A percentile compares a stretch with the other conserved stretches of the same genome.
These are phyloP conservation scores for Ceyx melanurus DNA, from an alignment of 2,113 vertebrate genomes.

Conservation along the genomic window DNA sequence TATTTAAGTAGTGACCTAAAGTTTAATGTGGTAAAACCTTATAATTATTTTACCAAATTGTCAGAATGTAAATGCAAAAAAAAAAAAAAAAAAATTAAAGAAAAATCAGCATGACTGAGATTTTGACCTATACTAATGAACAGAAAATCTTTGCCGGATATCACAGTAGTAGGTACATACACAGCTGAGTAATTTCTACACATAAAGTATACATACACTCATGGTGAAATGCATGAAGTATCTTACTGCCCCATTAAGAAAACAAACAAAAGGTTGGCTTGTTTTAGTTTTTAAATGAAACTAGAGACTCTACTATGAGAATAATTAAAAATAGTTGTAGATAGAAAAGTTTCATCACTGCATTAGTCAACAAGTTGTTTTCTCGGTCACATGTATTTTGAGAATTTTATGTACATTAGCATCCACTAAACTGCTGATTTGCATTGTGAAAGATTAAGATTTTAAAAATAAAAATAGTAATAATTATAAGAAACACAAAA, in stretches of 20 bases:
- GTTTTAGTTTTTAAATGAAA: background rate
- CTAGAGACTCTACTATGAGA: background rate
- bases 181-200: background rate
- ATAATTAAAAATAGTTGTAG: background rate
- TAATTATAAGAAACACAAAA: background rate
- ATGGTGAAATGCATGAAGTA: background rate
- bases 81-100: background rate
- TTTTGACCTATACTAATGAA: background rate
- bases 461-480: background rate
- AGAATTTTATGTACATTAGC: background rate
- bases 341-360: background rate
- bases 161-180: background rate
- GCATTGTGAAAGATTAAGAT: background rate
- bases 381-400: background rate
- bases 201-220: background rate
- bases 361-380: background rate
- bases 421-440: background rate
- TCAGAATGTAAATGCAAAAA: background rate
- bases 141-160: background rate
- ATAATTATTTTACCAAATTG: background rate
- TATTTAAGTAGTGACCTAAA: background rate
- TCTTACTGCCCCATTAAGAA: background rate
- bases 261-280: accelerated
- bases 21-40: background rate
- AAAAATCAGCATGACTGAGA: too few species aligned